Evolutionary conservation across 2,888 invertebrate species (phyloP), one percentile per base, ranked within the genome.

Genomic region (Tachina grossa): DNA sequence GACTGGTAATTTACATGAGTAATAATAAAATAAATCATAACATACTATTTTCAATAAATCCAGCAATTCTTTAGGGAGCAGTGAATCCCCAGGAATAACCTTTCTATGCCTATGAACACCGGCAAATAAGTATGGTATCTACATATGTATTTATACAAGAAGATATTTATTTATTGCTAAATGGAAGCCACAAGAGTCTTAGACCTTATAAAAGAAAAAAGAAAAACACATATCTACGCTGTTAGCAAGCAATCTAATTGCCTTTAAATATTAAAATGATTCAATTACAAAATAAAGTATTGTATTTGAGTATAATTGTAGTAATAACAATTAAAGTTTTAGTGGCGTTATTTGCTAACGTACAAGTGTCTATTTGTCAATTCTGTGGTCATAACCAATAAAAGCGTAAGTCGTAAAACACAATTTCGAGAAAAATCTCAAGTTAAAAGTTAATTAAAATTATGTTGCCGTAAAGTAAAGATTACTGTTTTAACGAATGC

Each of bases 211-310:
- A 51, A 49, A 16, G 47, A 14, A 43, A 39, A 61, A 43, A 19
- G 31, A 41, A 77, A 69, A 51, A 68, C 13, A 43, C 59, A 31
- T 31, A 31, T 31, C 6, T 22, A 61, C 57, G 68, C 59, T 69
- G 76, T 66, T 55, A 57, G 47, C 13, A 45, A 57, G 47, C 13
- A 45, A 43, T 47, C 55, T 47, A 65, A 76, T 66, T 66, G 66
- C 19, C 63, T 65, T 75, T 55, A 47, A 76, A 76, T 66, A 66
- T 47, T 55, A 47, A 55, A 75, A 75, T 53, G 53, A 65, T 63
- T 63, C 63, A 75, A 65, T 75, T 63, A 43, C 11, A 45, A 22
- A 45, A 65, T n/a, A 16, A 53, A 53, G 16, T 59, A 45, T 43
- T 63, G 31, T 6, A 75, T 47, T 59, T 14, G 11, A 9, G n/a